Evolutionary conservation across 1,140 invertebrate species (phyloP), one percentile per base, ranked within the genome.

Genomic region (Tachypleus tridentatus): DNA sequence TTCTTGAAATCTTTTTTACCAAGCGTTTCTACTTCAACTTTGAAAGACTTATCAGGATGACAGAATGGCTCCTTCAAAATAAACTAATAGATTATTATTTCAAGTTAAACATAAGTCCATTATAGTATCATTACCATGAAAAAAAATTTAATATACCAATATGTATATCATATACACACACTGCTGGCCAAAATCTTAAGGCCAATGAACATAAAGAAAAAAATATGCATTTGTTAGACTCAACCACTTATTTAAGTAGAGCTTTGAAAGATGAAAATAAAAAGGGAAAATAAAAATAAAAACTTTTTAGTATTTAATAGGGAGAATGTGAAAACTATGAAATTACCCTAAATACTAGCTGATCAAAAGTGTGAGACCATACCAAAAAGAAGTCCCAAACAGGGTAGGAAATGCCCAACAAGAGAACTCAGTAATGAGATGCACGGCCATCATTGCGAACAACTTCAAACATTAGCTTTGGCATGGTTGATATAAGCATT

Each of bases 1-100:
- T 76, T 73, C 86, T 85, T 9, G 80, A 81, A 67, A 90, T 86
- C 77, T 89, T 88, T n/a, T 73, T 87, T 91, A 74, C 90, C 89
- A 77, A 91, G 94, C 5, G 87, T 87, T 77, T 94, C 91, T 9
- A 95, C 87, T 68, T 84, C 82, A n/a, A 94, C 82, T 80, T 87
- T 63, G 66, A 72, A 71, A 6, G 70, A 69, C 57, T 57, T 49
- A 52, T 67, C 56, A 47, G 8, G 5, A 64, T 49, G 54, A 57
- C 47, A 49, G 49, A n/a, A 62, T 11, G n/a, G 47, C n/a, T 54
- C 53, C n/a, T 7, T 54, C 7, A 54, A 54, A 54, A 9, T 54
- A 9, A 54, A 9, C n/a, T 9, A 54, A 54, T 54, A 54, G 7
- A 54, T 54, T 2, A n/a, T 54, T 8, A n/a, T 3, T n/a, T n/a